Evolutionary conservation across 2,113 vertebrate genomes (phyloP), one percentile per base, ranked within the genome.

Genomic region (Nothoprocta pentlandii): DNA sequence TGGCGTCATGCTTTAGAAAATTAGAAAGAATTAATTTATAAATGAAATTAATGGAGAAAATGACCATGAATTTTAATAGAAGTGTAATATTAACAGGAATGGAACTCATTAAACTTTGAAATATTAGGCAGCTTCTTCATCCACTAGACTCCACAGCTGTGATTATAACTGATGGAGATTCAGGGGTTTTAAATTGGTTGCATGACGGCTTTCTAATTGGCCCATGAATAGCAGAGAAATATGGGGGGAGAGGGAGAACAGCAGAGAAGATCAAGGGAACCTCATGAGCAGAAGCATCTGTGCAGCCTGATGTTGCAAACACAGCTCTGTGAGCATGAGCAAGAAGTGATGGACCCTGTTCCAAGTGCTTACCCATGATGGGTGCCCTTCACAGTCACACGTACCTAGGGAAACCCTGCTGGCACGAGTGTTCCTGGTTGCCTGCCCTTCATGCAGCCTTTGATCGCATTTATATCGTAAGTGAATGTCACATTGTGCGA

Each of bases 21-120:
- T 86, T 80, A 85, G 62, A 71, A 90, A 19, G n/a, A 87, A 92
- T 87, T 92, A 90, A 92, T 94, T 93, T 49, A 53, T 81, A 93
- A 94, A 89, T 81, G 0, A 93, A 96, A 90, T 73, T 64, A 87
- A 80, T 91, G 69, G 69, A 21, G 5, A 77, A 94, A 92, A 81
- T 64, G 4, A 58, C 84, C 16, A 81, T 39, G 77, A 92, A 87
- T 94, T 92, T 95, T 94, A 93, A 86, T 80, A 75, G 47, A 89
- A 76, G 30, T 81, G 19, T 76, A 78, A 59, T 77, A 67, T 87
- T 96, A 70, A 82, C 36, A 89, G 74, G 44, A 92, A 89, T 79
- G 42, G 74, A 93, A 94, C 62, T 93, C 79, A 81, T 44, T 95
- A 71, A 67, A 74, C 22, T 92, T 90, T 91, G 61, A 94, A 93